phyloP scores from a whole-genome alignment of 2,113 vertebrate genomes.

The Rhabdomys dilectus region DNA sequence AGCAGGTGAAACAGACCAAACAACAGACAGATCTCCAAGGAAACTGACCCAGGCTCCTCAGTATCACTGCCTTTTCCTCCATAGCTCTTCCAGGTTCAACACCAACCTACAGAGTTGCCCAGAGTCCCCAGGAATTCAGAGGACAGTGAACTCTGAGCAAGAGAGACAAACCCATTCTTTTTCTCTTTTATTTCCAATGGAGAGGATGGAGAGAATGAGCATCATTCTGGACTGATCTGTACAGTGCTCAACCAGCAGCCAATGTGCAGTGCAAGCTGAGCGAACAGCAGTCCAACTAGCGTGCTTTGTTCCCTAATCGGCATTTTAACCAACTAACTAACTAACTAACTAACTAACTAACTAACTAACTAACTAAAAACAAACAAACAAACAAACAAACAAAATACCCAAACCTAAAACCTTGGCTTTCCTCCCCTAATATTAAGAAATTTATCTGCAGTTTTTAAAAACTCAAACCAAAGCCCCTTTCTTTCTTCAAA shows the following conservation, averaged over 20 bases:
- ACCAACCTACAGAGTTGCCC: background rate
- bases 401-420: background rate
- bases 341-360: background rate
- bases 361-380: background rate
- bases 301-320: background rate
- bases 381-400: background rate
- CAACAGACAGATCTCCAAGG: background rate
- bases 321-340: background rate
- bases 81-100: background rate
- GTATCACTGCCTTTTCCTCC: background rate
- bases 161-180: background rate
- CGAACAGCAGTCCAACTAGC: background rate
- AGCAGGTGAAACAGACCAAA: background rate
- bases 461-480: background rate
- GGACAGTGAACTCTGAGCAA: background rate
- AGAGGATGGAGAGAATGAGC: background rate
- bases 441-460: background rate
- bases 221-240: background rate
- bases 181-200: background rate
- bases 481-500: constrained; percentile 18
- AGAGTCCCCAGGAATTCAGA: background rate
- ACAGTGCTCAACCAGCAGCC: background rate
- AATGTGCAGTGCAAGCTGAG: background rate
- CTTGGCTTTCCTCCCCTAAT: background rate
- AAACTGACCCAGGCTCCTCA: background rate